These are phyloP conservation scores for Timema cristinae DNA, from an alignment of 2,888 invertebrate genomes.

Conservation along the genomic window DNA sequence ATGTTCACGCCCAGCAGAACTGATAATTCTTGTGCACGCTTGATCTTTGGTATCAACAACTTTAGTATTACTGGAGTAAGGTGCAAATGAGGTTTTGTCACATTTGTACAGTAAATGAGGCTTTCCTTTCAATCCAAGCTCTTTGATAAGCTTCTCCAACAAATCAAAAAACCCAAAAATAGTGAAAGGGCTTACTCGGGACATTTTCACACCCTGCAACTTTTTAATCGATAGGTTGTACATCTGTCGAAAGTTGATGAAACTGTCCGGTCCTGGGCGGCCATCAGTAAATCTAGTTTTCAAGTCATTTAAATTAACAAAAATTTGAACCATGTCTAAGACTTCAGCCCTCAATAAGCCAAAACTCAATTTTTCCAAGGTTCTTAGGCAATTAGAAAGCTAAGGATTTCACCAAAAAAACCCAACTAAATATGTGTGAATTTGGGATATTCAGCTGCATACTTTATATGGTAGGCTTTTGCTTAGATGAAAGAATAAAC, in stretches of 20 bases:
- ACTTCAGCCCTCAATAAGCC: not conserved
- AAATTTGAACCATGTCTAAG: not conserved
- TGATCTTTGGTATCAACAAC: not conserved
- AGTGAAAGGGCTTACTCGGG: not conserved
- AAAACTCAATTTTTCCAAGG: slow-evolving; percentile 3
- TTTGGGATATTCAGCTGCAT: no score
- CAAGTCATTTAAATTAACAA: slow-evolving; percentile 2
- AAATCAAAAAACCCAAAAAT: not conserved
- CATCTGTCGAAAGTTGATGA: not conserved
- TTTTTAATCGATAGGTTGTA: not conserved
- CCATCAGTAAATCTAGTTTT: slow-evolving; percentile 1
- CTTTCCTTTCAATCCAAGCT: not conserved
- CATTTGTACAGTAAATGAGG: not conserved
- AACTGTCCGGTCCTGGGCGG: not conserved
- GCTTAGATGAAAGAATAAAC: no score
- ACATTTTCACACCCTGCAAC: not conserved
- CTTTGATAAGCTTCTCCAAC: not conserved
- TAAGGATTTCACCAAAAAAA: no score
- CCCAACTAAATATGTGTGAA: no score
- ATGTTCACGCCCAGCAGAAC: not conserved
- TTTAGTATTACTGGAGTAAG: not conserved
- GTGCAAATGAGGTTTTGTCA: slow-evolving; percentile 2
- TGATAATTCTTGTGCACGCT: not conserved
- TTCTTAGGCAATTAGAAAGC: not conserved
- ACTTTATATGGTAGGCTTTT: no score